Conservation (phyloP, 2,888 invertebrate species). For the Drosophila kuntzei region DNA sequence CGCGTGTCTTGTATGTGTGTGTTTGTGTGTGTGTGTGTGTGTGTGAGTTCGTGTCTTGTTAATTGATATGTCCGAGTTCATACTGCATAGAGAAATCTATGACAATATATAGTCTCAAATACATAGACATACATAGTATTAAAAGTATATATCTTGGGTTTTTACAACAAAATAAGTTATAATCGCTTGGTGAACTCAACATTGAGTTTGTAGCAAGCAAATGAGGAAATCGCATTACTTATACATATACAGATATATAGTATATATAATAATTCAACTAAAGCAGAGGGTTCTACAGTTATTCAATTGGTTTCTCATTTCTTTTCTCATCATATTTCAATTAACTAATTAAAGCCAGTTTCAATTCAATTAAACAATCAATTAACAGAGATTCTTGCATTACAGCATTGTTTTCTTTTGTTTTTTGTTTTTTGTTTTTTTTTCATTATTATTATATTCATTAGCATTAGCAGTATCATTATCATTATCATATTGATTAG, state of each 20-base stretch:
- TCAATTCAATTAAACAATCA: slow-evolving; percentile 66
- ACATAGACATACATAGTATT: slow-evolving; percentile 72
- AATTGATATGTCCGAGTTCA: slow-evolving; percentile 80
- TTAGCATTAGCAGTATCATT: slow-evolving; percentile 23
- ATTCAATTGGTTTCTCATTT: slow-evolving; percentile 16
- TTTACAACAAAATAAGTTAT: slow-evolving; percentile 24
- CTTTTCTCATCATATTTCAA: slow-evolving; percentile 26
- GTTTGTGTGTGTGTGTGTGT: slow-evolving; percentile 30
- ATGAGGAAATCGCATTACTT: slow-evolving; percentile 49
- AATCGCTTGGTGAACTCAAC: slow-evolving; percentile 44
- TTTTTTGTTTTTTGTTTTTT: not conserved
- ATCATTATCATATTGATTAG: slow-evolving; percentile 21
- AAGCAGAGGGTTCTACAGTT: slow-evolving; percentile 39
- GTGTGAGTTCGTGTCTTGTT: slow-evolving; percentile 64
- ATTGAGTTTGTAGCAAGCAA: slow-evolving; percentile 61
- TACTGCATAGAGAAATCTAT: slow-evolving; percentile 61
- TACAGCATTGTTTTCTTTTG: slow-evolving; percentile 3
- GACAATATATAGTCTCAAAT: slow-evolving; percentile 79
- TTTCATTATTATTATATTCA: slow-evolving; percentile 19
- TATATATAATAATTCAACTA: slow-evolving; percentile 40
- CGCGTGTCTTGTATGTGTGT: slow-evolving; percentile 35
- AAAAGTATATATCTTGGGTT: slow-evolving; percentile 70
- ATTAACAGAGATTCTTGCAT: slow-evolving; percentile 55
- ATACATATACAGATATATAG: slow-evolving; percentile 6
- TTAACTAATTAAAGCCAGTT: slow-evolving; percentile 79